Evolutionary conservation across 2,113 vertebrate species (phyloP).

Genomic region (sheep (Ovis aries)): ARS-UI_Ramb_v3.0 NC_056054.1:240561001-240561500

Average conservation of each 20-base stretch:
- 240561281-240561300: no score
- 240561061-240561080: not conserved
- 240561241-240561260: no score
- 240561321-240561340: no score
- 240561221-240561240: no score
- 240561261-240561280: accelerated
- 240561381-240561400: no score
- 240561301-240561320: no score
- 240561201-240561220: not conserved
- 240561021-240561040: not conserved
- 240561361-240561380: accelerated
- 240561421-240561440: accelerated
- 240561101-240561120: not conserved
- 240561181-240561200: not conserved
- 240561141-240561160: not conserved
- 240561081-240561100: not conserved
- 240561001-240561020: not conserved
- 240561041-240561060: not conserved
- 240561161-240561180: not conserved
- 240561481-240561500: no score
- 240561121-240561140: not conserved
- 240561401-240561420: no score
- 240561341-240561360: no score
- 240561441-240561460: no score
- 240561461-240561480: no score